Conservation (phyloP, 1,140 invertebrate species). For the Uloborus diversus region DNA sequence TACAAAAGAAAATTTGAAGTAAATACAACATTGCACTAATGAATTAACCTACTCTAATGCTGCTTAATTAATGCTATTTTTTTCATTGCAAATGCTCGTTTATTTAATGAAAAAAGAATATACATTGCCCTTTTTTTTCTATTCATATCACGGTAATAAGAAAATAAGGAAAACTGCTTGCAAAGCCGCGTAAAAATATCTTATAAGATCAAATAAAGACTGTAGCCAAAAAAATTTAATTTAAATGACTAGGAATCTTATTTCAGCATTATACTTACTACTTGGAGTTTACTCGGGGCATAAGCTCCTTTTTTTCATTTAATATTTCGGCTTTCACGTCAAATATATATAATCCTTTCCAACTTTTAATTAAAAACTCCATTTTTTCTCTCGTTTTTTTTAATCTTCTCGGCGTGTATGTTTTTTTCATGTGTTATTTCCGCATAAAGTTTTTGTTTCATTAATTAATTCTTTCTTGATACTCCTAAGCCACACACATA, state of each 20-base stretch:
- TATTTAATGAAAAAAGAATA: no score
- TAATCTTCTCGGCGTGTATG: neutral
- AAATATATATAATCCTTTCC: conserved; percentile 34
- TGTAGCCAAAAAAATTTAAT: conserved; percentile 4
- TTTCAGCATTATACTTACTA: neutral
- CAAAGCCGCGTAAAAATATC: no score
- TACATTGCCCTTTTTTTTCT: no score
- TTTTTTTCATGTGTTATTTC: neutral
- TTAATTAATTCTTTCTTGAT: conserved; percentile 24
- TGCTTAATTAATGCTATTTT: no score
- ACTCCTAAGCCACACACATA: no score
- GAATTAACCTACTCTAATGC: no score
- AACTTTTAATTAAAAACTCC: conserved; percentile 25
- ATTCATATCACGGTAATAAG: no score
- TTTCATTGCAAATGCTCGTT: no score
- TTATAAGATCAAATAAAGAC: no score
- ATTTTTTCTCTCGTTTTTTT: neutral
- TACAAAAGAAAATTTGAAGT: no score
- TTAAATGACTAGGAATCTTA: neutral
- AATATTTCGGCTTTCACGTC: conserved; percentile 7
- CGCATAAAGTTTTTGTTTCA: neutral
- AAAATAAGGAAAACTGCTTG: no score
- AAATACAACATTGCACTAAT: no score
- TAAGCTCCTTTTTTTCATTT: neutral
- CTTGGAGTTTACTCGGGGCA: neutral